phyloP scores from a whole-genome alignment of 2,113 vertebrate species.

The Spea multiplicata region DNA sequence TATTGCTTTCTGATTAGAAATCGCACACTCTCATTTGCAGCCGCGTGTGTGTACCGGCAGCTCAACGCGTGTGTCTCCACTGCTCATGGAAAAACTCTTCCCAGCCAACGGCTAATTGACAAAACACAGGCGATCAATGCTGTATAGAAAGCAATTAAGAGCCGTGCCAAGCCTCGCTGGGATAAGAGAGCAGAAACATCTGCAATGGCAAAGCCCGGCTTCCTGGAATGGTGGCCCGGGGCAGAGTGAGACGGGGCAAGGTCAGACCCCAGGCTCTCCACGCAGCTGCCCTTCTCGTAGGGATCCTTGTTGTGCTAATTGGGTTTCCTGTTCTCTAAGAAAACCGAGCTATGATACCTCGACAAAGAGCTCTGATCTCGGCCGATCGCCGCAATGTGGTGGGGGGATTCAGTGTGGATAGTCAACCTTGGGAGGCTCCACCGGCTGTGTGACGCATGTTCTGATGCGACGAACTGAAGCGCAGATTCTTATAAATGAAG shows the following conservation, averaged over 20 bases:
- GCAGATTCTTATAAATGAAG: too few species aligned
- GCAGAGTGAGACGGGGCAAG: background rate
- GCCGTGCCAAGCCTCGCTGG: background rate
- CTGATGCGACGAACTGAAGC: too few species aligned
- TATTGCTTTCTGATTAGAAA: constrained; percentile 29
- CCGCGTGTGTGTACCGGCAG: background rate
- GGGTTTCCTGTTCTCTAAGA: constrained; percentile 2
- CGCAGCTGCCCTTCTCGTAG: background rate
- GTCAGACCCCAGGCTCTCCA: background rate
- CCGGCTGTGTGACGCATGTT: too few species aligned
- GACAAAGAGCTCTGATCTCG: background rate
- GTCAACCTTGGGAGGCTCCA: too few species aligned
- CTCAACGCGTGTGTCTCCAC: constrained; percentile 2
- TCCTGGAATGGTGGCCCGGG: constrained; percentile 18
- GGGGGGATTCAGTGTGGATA: too few species aligned
- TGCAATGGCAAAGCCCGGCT: constrained; percentile 25
- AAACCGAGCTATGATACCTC: constrained; percentile 11
- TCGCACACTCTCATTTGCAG: constrained; percentile 15
- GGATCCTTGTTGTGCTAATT: constrained; percentile 11
- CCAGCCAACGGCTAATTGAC: constrained; percentile 58
- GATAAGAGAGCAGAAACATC: constrained; percentile 24
- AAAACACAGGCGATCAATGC: constrained; percentile 47
- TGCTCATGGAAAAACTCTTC: constrained; percentile 43
- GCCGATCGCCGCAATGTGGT: too few species aligned
- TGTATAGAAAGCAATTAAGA: constrained; percentile 41